Conservation (phyloP, 2,797 vertebrate genomes). For the Propithecus perrieri region DNA sequence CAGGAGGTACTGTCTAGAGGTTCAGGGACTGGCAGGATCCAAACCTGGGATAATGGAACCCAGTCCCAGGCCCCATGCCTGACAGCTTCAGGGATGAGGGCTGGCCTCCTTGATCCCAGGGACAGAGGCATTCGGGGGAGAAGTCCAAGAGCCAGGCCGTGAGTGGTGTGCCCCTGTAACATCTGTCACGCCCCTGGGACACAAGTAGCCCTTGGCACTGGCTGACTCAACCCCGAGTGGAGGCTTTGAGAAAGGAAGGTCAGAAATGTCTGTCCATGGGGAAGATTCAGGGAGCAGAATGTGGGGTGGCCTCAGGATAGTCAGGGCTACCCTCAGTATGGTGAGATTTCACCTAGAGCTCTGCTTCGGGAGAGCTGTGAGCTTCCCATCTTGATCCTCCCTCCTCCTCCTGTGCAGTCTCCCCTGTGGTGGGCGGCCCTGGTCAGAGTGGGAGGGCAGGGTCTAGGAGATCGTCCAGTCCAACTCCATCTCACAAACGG, state of each 20-base stretch:
- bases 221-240: not conserved
- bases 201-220: not conserved
- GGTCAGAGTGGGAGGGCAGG: not conserved
- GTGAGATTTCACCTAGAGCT: not conserved
- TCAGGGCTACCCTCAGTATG: not conserved
- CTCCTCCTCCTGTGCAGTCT: not conserved
- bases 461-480: not conserved
- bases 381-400: accelerated
- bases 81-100: not conserved
- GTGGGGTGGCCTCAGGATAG: accelerated
- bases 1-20: not conserved
- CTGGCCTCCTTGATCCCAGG: not conserved
- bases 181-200: not conserved
- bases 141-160: not conserved
- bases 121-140: not conserved
- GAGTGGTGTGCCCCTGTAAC: not conserved
- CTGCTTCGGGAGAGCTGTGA: not conserved
- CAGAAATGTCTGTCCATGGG: not conserved
- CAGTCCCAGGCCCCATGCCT: not conserved
- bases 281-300: not conserved
- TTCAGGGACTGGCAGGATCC: not conserved
- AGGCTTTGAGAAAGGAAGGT: not conserved
- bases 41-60: too few relatives aligned
- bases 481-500: not conserved
- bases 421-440: not conserved